Evolutionary conservation across 2,888 invertebrate species (phyloP), one percentile per base, ranked within the genome.

Genomic region (Sphinx pinastri): DNA sequence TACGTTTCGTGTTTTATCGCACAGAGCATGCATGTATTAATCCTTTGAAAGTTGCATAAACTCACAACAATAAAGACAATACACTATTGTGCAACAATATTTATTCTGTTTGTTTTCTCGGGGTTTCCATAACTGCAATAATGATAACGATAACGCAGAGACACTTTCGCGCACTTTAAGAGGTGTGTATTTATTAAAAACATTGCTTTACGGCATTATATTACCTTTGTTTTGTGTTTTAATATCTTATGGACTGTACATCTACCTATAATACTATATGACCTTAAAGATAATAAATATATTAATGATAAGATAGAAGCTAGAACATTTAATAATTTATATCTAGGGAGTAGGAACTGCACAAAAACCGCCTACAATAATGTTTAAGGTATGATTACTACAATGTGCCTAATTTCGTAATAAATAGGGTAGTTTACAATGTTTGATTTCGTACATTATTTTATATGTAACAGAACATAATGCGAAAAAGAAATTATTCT

Each of bases 1-100:
- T 73, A 59, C 68, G 59, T 69, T 72, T 72, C 76, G 78, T 79
- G 76, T 73, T 74, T 76, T 80, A 82, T 81, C 78, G 74, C 74
- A 38, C 14, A 54, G 47, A 58, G 59, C 72, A 73, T 75, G 69
- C 69, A 74, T 70, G 71, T 72, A 76, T 71, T 70, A 68, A 72
- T 71, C 73, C 73, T 70, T 69, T 38, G 13, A 52, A 60, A 60
- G 70, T 77, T 79, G 70, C 76, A 76, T 77, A 74, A 77, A 73
- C 68, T 68, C 71, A 74, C 57, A 74, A 80, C 76, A 77, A 79
- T 79, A 77, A 76, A 73, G 70, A 69, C 54, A 54, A 51, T 38
- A 38, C 51, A 68, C 25, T 52, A 52, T 59, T 73, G 73, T 55
- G 58, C 68, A 71, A 69, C 58, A 38, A 55, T 55, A 55, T 55